These are phyloP conservation scores for Himalopsyche phryganea DNA, from an alignment of 1,140 invertebrate species.

Conservation along the genomic window DNA sequence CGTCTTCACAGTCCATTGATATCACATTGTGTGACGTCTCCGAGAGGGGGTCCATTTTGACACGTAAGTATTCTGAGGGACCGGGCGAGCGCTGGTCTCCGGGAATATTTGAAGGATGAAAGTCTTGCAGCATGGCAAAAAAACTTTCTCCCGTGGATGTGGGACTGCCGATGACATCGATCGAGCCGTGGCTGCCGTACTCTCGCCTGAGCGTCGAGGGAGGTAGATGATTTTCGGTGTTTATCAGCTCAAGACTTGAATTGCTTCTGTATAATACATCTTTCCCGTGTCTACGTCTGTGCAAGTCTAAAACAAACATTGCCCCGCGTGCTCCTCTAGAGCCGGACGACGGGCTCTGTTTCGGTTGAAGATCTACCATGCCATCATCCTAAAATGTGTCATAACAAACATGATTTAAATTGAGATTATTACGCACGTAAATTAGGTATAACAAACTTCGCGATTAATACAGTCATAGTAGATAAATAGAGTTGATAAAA, in stretches of 20 bases:
- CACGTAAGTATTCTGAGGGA: conserved; percentile 59
- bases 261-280: conserved; percentile 54
- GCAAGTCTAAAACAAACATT: conserved; percentile 25
- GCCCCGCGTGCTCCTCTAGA: conserved; percentile 9
- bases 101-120: conserved; percentile 55
- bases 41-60: conserved; percentile 39
- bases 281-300: conserved; percentile 23
- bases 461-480: too few species aligned
- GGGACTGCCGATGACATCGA: conserved; percentile 53
- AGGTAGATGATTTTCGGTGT: conserved; percentile 37
- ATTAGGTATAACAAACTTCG: too few species aligned
- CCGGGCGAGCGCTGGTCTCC: conserved; percentile 63
- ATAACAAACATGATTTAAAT: background rate
- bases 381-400: conserved; percentile 13
- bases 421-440: too few species aligned
- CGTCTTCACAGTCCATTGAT: conserved; percentile 46
- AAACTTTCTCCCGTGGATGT: conserved; percentile 61
- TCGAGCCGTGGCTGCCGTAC: conserved; percentile 60
- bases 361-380: conserved; percentile 23
- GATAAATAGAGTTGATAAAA: too few species aligned
- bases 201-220: conserved; percentile 50
- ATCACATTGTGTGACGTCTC: conserved; percentile 42
- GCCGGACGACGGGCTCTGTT: conserved; percentile 19
- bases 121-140: conserved; percentile 78
- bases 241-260: conserved; percentile 58